phyloP scores from a whole-genome alignment of 2,888 invertebrate genomes.

The Folsomia manolachei region DNA sequence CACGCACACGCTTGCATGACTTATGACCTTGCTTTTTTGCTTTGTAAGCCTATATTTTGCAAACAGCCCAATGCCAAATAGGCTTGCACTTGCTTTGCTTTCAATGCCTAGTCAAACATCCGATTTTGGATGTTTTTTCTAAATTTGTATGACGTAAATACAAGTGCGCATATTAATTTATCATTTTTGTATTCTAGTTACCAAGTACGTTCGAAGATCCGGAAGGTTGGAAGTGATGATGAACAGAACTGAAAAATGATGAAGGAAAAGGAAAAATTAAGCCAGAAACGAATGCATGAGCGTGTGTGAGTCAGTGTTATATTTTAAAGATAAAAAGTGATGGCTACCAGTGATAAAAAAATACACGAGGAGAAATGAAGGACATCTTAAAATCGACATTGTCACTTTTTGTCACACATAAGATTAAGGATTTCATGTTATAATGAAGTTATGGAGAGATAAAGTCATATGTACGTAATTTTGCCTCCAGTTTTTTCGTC shows the following conservation, averaged over 20 bases:
- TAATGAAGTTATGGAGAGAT: too few relatives aligned
- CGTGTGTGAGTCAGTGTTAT: too few relatives aligned
- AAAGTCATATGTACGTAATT: neutral
- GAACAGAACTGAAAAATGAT: neutral
- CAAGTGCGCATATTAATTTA: neutral
- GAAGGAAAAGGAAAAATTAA: too few relatives aligned
- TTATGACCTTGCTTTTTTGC: neutral
- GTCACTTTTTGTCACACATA: neutral
- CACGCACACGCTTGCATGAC: neutral
- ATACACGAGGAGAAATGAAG: neutral
- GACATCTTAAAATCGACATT: neutral
- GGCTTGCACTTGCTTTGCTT: neutral
- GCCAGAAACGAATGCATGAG: too few relatives aligned
- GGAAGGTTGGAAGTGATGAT: conserved; percentile 25
- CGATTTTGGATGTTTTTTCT: neutral
- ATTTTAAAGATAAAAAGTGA: neutral
- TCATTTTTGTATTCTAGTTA: conserved; percentile 24
- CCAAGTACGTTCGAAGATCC: conserved; percentile 40
- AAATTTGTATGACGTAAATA: neutral
- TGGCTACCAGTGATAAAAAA: neutral
- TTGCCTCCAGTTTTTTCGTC: neutral
- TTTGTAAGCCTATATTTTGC: neutral
- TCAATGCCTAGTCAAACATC: neutral
- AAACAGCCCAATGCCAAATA: neutral
- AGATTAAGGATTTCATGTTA: neutral